These are phyloP conservation scores for Acipenser ruthenus DNA, from an alignment of 2,797 vertebrate species.

Conservation along the genomic window DNA sequence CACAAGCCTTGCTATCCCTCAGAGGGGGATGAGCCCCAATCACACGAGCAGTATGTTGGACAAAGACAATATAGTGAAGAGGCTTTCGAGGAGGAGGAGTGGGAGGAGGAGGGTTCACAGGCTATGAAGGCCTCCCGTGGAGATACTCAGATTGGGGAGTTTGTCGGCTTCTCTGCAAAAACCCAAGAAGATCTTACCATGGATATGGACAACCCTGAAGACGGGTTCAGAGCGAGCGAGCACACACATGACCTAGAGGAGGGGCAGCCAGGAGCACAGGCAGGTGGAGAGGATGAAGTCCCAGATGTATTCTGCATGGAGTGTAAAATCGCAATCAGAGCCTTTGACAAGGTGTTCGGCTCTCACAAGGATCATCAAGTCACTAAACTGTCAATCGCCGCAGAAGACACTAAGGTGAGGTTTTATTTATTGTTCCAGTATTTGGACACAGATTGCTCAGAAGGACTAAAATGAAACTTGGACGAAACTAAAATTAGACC, in stretches of 20 bases:
- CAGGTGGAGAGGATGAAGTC: conserved; percentile 37
- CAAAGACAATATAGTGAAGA: conserved; percentile 21
- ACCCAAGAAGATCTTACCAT: not conserved
- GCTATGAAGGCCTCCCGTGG: not conserved
- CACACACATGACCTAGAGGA: conserved; percentile 28
- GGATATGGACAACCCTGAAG: not conserved
- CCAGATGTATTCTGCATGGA: conserved; percentile 56
- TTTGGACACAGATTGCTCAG: not conserved
- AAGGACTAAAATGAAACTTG: not conserved
- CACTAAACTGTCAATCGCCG: conserved; percentile 35
- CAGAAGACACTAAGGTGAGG: conserved; percentile 58
- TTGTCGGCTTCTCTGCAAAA: not conserved
- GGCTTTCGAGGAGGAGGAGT: conserved; percentile 36
- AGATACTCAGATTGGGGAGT: not conserved
- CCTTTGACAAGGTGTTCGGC: conserved; percentile 34
- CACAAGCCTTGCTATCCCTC: conserved; percentile 34
- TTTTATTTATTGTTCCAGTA: too few species aligned
- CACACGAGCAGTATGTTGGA: not conserved
- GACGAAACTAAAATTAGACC: not conserved
- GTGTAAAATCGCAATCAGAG: conserved; percentile 51
- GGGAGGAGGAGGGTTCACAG: not conserved
- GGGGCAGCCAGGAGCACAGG: conserved; percentile 28
- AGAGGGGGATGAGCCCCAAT: conserved; percentile 30
- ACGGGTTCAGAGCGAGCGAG: conserved; percentile 27
- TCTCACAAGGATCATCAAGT: conserved; percentile 54